Evolutionary conservation across 2,888 invertebrate species (phyloP).

Genomic region (Drosophila aldrichi): DNA sequence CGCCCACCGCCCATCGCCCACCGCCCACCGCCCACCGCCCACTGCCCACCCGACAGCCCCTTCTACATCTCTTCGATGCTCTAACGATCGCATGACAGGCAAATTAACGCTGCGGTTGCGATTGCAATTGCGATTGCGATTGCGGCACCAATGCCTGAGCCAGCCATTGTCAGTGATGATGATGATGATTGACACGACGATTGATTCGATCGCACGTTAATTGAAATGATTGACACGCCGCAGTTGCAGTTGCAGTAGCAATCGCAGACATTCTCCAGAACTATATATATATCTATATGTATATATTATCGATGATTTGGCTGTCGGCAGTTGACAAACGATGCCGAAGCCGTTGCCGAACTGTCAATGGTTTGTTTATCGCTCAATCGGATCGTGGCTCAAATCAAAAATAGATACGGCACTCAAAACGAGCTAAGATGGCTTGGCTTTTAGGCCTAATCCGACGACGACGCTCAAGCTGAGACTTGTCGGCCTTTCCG

Average conservation of each 20-base stretch:
- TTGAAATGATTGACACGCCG: slow-evolving; percentile 75
- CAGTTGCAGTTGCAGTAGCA: slow-evolving; percentile 5
- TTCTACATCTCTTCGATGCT: not conserved
- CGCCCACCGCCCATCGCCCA: too few relatives aligned
- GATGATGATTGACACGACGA: slow-evolving; percentile 77
- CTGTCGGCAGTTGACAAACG: slow-evolving; percentile 43
- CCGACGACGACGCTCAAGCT: slow-evolving; percentile 9
- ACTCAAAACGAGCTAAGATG: slow-evolving; percentile 46
- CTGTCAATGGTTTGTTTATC: slow-evolving; percentile 74
- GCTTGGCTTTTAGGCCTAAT: slow-evolving; percentile 19
- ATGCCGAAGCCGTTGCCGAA: slow-evolving; percentile 31
- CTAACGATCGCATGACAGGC: slow-evolving; percentile 53
- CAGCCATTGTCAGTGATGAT: slow-evolving; percentile 58
- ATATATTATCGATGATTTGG: slow-evolving; percentile 8
- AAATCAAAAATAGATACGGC: slow-evolving; percentile 67
- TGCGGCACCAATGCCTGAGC: slow-evolving; percentile 28
- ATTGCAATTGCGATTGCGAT: slow-evolving; percentile 21
- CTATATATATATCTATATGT: not conserved
- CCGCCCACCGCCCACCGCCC: too few relatives aligned
- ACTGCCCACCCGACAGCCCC: not conserved
- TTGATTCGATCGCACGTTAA: slow-evolving; percentile 79
- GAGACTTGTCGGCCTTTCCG: slow-evolving; percentile 26
- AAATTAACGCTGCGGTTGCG: slow-evolving; percentile 71
- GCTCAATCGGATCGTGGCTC: slow-evolving; percentile 64
- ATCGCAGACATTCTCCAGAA: slow-evolving; percentile 15